Base-by-base conservation (phyloP, 2,888 invertebrate species). In the Brassicogethes aeneus region DNA sequence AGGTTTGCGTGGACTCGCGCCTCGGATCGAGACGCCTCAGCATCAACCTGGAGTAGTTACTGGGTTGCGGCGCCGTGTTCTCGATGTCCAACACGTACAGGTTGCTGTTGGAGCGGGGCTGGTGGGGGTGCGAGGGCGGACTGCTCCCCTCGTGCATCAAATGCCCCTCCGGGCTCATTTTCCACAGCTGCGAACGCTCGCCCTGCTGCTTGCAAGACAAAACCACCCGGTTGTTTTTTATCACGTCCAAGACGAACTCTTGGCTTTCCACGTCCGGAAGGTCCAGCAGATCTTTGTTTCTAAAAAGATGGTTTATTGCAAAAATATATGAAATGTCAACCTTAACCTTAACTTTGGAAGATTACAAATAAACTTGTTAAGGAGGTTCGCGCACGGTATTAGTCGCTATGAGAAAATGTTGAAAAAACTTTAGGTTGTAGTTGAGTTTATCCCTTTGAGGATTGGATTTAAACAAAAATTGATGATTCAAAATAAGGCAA, bases 141-240 rank as follows among this genome's bases (percentile, higher is more conserved):
- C 80, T 80, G 51, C 82, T 85, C 43, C 96, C 96, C 69, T 96
- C 95, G 65, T 97, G 96, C 56, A 95, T 86, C 43, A 99, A 71
- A 67, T 90, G 85, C 0, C 91, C 91, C 54, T 80, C 80, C 2
- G 85, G 79, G 16, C 91, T 94, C 79, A 94, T 88, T 17, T 94
- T 76, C 97, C 97, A 99, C 36, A 97, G 69, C 66, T 99, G 97
- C 0, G 85, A 82, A 45, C 92, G 67, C 48, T 76, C 76, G 1
- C 81, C 82, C 1, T 74, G 74, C 48, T 80, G 79, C 60, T 90
- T 89, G 43, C 80, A 72, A 23, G 79, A 78, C 40, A 92, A 70
- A 16, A 85, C 70, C 2, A 92, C 87, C 44, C 75, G 73, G 29
- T 66, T 71, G 30, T 74, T 75, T 47, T 75, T 70, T 1, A 77